These are phyloP conservation scores for Temnopleurus reevesii DNA, from an alignment of 53 echinoderm and acorn worm genomes.

Conservation along the genomic window DNA sequence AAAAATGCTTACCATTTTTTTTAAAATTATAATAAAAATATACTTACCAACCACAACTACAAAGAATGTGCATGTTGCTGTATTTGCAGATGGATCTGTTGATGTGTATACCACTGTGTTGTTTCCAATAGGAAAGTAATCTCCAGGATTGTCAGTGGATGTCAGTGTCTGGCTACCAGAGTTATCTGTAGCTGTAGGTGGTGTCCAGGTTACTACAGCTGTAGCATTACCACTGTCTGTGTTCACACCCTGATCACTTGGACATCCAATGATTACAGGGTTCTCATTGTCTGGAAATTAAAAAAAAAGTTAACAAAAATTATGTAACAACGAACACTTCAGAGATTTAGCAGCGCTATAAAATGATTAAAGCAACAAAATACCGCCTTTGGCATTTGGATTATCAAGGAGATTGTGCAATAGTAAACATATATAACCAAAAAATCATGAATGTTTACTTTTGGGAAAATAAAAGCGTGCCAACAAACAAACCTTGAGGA, in stretches of 20 bases:
- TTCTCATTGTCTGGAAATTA: background rate
- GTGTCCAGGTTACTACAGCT: constrained; percentile 1
- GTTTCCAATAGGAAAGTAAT: constrained; percentile 14
- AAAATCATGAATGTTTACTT: no score
- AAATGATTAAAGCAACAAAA: no score
- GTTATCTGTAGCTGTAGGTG: constrained; percentile 28
- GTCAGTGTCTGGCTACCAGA: background rate
- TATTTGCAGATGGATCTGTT: constrained; percentile 5
- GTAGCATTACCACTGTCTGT: constrained; percentile 9
- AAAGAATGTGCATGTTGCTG: background rate
- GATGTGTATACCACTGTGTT: background rate
- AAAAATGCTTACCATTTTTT: no score
- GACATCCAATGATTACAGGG: background rate
- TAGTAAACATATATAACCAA: no score
- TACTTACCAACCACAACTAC: constrained; percentile 10
- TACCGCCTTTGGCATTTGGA: no score
- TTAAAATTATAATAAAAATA: no score
- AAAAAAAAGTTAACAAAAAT: background rate
- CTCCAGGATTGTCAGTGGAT: background rate
- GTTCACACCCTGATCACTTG: background rate
- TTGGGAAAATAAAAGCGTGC: no score
- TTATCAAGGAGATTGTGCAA: no score
- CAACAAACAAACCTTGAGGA: no score
- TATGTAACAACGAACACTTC: no score
- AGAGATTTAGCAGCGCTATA: no score